Conservation (phyloP, 2,888 invertebrate species). For the Parnassius smintheus region DNA sequence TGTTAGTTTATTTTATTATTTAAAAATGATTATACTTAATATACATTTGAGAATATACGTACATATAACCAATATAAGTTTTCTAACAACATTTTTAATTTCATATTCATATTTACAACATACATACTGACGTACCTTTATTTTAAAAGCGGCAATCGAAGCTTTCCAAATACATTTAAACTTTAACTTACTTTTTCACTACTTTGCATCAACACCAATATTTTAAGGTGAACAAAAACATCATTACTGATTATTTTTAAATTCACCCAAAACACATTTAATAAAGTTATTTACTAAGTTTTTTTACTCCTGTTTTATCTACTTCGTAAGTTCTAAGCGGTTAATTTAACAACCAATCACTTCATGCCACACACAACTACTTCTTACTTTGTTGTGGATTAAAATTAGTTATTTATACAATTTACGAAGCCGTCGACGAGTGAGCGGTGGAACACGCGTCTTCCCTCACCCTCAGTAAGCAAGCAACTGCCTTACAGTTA, state of each 20-base stretch:
- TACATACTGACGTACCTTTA: conserved; percentile 8
- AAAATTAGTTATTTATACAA: conserved; percentile 25
- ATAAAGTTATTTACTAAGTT: neutral
- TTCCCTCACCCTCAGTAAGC: conserved; percentile 15
- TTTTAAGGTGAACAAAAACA: neutral
- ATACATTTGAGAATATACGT: too few species aligned
- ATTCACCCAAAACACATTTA: neutral
- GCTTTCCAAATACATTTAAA: neutral
- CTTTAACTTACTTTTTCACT: neutral
- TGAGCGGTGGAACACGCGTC: conserved; percentile 17
- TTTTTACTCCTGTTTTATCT: too few species aligned
- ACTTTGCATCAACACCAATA: conserved; percentile 1
- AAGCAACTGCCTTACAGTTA: conserved; percentile 24
- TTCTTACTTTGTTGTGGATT: conserved; percentile 17
- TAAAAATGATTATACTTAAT: too few species aligned
- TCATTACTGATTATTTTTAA: conserved; percentile 3
- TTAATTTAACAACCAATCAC: conserved; percentile 6
- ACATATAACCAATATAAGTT: too few species aligned
- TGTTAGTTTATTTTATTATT: too few species aligned
- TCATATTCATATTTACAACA: neutral
- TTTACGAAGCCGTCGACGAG: conserved; percentile 15
- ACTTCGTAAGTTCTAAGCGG: neutral
- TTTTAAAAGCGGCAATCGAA: conserved; percentile 1
- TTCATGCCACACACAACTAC: conserved; percentile 12
- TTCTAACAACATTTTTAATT: too few species aligned